Percentiles rank a stretch among this genome's conserved stretches.
These are phyloP conservation scores for Stomatorhinus ivindoensis DNA, from an alignment of 2,113 vertebrate genomes.

Conservation along the genomic window DNA sequence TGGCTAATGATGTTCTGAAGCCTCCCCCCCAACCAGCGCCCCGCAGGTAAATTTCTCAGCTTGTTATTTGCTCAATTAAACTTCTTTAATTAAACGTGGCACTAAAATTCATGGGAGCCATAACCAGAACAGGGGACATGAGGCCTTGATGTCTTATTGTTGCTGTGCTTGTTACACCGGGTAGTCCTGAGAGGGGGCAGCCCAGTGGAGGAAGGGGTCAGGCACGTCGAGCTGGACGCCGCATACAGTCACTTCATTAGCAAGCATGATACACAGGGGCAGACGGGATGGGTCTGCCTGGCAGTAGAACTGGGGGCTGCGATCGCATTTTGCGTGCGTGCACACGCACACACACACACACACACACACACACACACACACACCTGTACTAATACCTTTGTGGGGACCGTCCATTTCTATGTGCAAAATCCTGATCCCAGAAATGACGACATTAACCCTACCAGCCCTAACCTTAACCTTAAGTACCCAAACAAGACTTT, in stretches of 20 bases:
- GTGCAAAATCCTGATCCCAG: neutral
- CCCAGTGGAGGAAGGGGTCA: neutral
- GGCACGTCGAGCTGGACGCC: neutral
- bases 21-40: neutral
- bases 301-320: neutral
- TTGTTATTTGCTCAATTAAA: constrained; percentile 14
- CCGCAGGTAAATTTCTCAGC: neutral
- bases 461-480: neutral
- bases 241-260: neutral
- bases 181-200: neutral
- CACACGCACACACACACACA: neutral
- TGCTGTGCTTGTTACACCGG: neutral
- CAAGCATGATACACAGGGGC: neutral
- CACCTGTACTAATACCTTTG: neutral
- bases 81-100: constrained; percentile 6
- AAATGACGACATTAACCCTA: neutral
- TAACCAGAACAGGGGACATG: neutral
- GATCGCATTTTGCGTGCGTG: neutral
- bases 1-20: neutral
- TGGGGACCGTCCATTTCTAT: neutral
- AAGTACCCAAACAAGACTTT: neutral
- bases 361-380: neutral
- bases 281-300: neutral
- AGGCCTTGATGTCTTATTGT: neutral
- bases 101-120: neutral